phyloP scores from a whole-genome alignment of 2,888 invertebrate genomes.

The Suillia variegata region DNA sequence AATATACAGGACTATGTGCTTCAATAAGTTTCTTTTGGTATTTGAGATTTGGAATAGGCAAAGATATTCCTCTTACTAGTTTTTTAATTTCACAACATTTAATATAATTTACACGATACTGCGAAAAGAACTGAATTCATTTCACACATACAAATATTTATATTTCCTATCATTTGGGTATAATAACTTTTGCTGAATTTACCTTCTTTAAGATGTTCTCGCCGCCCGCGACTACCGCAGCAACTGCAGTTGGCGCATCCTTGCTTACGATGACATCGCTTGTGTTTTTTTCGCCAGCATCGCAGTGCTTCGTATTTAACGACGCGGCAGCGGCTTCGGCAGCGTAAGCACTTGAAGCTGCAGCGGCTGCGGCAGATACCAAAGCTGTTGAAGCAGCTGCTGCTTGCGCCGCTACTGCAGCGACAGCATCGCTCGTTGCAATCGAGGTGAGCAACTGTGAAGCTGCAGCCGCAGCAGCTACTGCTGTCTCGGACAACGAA shows the following conservation, averaged over 20 bases:
- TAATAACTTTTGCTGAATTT: too few relatives aligned
- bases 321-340: conserved; percentile 27
- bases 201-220: conserved; percentile 40
- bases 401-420: conserved; percentile 54
- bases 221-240: conserved; percentile 29
- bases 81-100: too few relatives aligned
- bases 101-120: too few relatives aligned
- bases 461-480: conserved; percentile 53
- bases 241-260: conserved; percentile 22
- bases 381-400: conserved; percentile 28
- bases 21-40: too few relatives aligned
- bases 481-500: conserved; percentile 44
- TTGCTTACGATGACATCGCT: conserved; percentile 20
- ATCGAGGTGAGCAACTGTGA: conserved; percentile 54
- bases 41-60: too few relatives aligned
- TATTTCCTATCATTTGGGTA: too few relatives aligned
- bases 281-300: too few relatives aligned
- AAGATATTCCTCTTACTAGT: too few relatives aligned
- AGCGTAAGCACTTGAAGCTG: conserved; percentile 14
- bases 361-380: conserved; percentile 24
- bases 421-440: conserved; percentile 37
- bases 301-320: conserved; percentile 31
- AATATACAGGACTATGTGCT: too few relatives aligned
- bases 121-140: too few relatives aligned
- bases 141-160: too few relatives aligned